Conservation (phyloP, 2,113 vertebrate genomes). For the Bubo scandiacus region DNA sequence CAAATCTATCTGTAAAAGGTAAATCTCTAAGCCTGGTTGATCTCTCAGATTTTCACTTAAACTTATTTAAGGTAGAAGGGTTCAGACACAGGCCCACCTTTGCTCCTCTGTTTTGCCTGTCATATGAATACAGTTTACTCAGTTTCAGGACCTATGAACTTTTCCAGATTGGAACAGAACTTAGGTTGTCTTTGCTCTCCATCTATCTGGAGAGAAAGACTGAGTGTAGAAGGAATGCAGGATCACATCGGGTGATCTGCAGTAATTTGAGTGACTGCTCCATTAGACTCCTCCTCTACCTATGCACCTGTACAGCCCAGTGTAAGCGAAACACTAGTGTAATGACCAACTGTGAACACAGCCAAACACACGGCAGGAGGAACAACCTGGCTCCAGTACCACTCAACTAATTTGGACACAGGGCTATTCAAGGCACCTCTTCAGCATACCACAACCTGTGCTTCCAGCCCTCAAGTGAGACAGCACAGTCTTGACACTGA, state of each 20-base stretch:
- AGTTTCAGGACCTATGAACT: neutral
- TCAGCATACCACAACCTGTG: neutral
- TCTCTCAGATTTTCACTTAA: neutral
- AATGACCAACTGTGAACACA: neutral
- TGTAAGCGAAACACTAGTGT: neutral
- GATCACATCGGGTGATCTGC: neutral
- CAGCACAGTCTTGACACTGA: neutral
- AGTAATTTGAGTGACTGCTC: neutral
- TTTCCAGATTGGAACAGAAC: neutral
- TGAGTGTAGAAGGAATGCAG: neutral
- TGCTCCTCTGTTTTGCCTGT: neutral
- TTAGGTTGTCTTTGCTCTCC: neutral
- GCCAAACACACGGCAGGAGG: too few relatives aligned
- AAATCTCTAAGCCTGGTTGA: accelerated
- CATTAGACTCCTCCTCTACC: neutral
- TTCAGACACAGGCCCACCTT: neutral
- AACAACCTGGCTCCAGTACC: too few relatives aligned
- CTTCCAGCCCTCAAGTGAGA: neutral
- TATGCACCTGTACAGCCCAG: neutral
- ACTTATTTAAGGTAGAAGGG: neutral
- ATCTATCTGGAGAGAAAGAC: neutral
- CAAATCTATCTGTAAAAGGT: neutral
- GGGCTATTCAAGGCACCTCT: neutral
- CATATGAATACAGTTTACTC: neutral
- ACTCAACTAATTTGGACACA: neutral